A percentile compares a stretch with the other conserved stretches of the same genome.
Evolutionary conservation across 2,797 vertebrate genomes (phyloP).

Genomic region (Hapalemur alaotrensis): DNA sequence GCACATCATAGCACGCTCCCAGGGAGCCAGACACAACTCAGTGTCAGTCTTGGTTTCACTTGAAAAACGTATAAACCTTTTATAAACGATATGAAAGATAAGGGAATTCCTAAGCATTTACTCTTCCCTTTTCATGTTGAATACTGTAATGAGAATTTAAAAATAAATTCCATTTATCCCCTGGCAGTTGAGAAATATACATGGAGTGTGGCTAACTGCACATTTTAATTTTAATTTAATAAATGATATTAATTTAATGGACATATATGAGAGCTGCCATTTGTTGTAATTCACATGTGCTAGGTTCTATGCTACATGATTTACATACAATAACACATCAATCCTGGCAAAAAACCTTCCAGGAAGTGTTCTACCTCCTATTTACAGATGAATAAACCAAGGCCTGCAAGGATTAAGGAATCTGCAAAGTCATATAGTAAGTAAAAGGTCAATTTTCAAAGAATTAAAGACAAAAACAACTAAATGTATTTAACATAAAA

Average conservation of each 20-base stretch:
- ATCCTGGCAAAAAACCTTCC: background rate
- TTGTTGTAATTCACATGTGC: background rate
- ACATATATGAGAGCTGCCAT: background rate
- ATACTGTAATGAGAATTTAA: background rate
- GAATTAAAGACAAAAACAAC: background rate
- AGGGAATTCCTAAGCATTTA: background rate
- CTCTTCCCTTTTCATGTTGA: background rate
- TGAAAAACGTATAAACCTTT: background rate
- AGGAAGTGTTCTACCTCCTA: background rate
- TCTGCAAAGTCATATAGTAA: background rate
- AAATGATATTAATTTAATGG: background rate
- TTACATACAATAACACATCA: background rate
- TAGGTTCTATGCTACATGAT: background rate
- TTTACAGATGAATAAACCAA: background rate
- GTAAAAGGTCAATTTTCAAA: background rate
- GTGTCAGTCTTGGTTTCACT: background rate
- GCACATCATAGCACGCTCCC: background rate
- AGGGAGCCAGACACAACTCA: background rate
- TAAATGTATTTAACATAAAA: slow-evolving; percentile 1
- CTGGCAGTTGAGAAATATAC: background rate
- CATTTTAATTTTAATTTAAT: background rate
- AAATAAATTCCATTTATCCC: background rate
- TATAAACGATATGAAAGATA: background rate
- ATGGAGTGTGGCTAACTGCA: background rate
- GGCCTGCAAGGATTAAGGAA: background rate